phyloP scores from a whole-genome alignment of 2,113 vertebrate species.

The Proterorhinus semilunaris region DNA sequence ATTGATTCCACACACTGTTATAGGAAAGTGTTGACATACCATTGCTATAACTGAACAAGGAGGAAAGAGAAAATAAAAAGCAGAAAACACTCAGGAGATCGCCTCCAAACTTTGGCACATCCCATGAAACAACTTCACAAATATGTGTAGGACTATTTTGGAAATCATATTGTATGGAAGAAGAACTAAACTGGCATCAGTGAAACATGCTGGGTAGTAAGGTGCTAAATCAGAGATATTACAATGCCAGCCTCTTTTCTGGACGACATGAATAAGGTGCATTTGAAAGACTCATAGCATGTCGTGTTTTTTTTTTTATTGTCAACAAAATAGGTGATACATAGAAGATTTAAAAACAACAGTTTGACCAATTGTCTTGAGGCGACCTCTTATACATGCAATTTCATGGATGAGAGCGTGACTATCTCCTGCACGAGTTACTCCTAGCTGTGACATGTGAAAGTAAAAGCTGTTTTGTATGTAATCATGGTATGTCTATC shows the following conservation, averaged over 20 bases:
- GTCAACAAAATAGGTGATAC: constrained; percentile 67
- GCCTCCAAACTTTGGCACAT: constrained; percentile 85
- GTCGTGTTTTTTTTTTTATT: constrained; percentile 63
- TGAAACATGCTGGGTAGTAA: constrained; percentile 83
- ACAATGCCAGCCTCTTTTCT: constrained; percentile 71
- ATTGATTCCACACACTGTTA: constrained; percentile 82
- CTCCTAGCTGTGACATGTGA: constrained; percentile 70
- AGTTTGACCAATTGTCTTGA: constrained; percentile 81
- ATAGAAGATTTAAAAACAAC: constrained; percentile 65
- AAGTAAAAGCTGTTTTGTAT: constrained; percentile 72
- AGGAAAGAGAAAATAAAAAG: constrained; percentile 69
- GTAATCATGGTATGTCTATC: constrained; percentile 63
- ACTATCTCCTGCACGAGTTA: constrained; percentile 62
- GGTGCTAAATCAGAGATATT: constrained; percentile 83
- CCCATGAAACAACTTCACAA: constrained; percentile 77
- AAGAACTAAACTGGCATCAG: constrained; percentile 78
- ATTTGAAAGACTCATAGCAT: constrained; percentile 80
- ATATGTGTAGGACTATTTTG: constrained; percentile 67
- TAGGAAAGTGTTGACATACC: constrained; percentile 81
- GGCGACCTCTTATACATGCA: constrained; percentile 80
- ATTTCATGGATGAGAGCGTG: constrained; percentile 66
- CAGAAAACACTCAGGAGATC: constrained; percentile 78
- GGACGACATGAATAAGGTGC: constrained; percentile 81
- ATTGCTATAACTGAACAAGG: constrained; percentile 78
- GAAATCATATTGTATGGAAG: constrained; percentile 76